Evolutionary conservation across 2,113 vertebrate genomes (phyloP), one percentile per base, ranked within the genome.

Genomic region (Crocuta crocuta): DNA sequence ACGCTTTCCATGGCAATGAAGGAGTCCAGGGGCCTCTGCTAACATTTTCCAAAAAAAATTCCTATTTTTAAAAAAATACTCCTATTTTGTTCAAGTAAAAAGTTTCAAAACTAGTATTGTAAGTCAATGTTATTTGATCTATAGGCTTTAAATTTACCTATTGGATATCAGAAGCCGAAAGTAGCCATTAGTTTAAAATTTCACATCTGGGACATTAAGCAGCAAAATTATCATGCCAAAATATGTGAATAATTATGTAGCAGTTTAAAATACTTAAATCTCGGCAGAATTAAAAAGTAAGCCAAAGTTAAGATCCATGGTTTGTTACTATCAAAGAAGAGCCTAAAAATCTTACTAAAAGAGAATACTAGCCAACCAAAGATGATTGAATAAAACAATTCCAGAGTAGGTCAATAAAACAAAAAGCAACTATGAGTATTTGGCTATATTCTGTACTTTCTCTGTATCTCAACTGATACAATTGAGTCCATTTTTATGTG

Each of bases 181-280:
- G 31, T 45, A 96, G 35, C 12, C 9, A 81, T 23, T 58, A 63
- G 83, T 63, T 89, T 95, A 94, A 92, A 87, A 87, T 97, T 92
- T 95, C 68, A 90, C 45, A 84, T 96, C 83, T 94, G 81, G 71
- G 43, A 91, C n/a, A 96, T 70, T 85, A 87, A 17, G 13, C 4
- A 92, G 82, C 39, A 89, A 96, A 95, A 89, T 94, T 85, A 94
- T 84, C 63, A 61, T 73, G 87, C 11, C 3, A 73, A 92, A 97
- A 92, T 94, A 91, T 87, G 71, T 97, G 65, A 97, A 58, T 95
- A 90, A 95, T 94, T 86, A 96, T 66, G 31, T 35, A 92, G 19
- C n/a, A 96, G 93, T 85, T 91, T 79, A 94, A 94, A 93, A 96
- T 87, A 79, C 31, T 91, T 91, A 95, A 97, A 85, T 97, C 53